Percentiles rank a stretch among this genome's conserved stretches.
Evolutionary conservation across 2,888 invertebrate species (phyloP).

Genomic region (Lithophane semibrunnea): DNA sequence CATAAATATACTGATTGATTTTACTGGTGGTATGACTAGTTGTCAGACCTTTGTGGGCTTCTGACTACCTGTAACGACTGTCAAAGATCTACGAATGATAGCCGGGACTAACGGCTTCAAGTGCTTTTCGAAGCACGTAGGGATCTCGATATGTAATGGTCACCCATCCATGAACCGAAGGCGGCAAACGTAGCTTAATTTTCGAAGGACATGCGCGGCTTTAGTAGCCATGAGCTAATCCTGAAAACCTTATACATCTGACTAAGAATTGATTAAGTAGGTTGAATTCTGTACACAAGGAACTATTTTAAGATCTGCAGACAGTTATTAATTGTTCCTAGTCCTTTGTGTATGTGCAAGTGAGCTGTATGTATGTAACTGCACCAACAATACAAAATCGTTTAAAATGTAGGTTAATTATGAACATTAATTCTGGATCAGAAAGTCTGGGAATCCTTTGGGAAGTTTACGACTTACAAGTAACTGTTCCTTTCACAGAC

Average conservation of each 20-base stretch:
- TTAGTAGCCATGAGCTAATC: neutral
- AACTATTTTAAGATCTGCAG: slow-evolving; percentile 14
- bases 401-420: slow-evolving; percentile 31
- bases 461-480: slow-evolving; percentile 27
- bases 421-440: slow-evolving; percentile 20
- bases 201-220: neutral
- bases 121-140: neutral
- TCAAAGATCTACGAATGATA: neutral
- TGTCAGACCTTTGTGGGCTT: neutral
- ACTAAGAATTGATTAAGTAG: neutral
- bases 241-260: neutral
- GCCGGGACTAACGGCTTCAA: neutral
- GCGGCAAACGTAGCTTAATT: neutral
- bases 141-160: neutral
- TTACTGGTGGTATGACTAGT: neutral
- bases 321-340: slow-evolving; percentile 19
- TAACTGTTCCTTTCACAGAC: slow-evolving; percentile 29
- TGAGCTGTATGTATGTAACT: slow-evolving; percentile 2
- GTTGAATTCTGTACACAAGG: slow-evolving; percentile 3
- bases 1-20: neutral
- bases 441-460: slow-evolving; percentile 38
- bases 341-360: slow-evolving; percentile 10
- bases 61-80: neutral
- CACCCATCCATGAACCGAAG: neutral
- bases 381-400: slow-evolving; percentile 14